Evolutionary conservation across 1,140 invertebrate species (phyloP).

Genomic region (Manduca sexta): DNA sequence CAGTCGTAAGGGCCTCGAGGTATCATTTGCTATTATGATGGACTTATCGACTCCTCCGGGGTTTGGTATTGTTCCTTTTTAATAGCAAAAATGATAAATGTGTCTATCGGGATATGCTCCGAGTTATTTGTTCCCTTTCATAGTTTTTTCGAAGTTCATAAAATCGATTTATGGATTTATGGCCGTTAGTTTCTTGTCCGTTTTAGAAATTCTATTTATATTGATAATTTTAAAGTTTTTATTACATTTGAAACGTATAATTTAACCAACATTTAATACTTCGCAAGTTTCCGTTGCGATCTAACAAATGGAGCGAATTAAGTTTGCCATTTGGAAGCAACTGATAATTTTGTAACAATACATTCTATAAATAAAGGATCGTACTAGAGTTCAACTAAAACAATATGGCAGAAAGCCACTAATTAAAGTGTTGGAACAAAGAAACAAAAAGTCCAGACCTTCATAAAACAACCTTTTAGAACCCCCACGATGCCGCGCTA

Average conservation of each 20-base stretch:
- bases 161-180: background rate
- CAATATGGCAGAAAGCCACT: constrained; percentile 49
- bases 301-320: too few relatives aligned
- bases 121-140: background rate
- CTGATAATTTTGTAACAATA: background rate
- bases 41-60: constrained; percentile 58
- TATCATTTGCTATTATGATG: constrained; percentile 69
- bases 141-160: background rate
- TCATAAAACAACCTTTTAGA: constrained; percentile 40
- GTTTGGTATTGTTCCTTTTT: constrained; percentile 60
- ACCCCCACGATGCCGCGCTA: constrained; percentile 48
- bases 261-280: too few relatives aligned
- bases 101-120: constrained; percentile 36
- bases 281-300: too few relatives aligned
- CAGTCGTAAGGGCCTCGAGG: constrained; percentile 47
- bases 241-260: too few relatives aligned
- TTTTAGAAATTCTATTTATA: background rate
- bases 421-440: constrained; percentile 54
- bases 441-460: constrained; percentile 37
- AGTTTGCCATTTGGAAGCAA: too few relatives aligned
- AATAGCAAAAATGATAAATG: constrained; percentile 72
- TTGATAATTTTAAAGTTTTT: background rate
- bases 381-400: constrained; percentile 11
- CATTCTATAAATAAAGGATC: background rate
- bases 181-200: too few relatives aligned